phyloP scores from a whole-genome alignment of 2,113 vertebrate species.

The Ophiodon elongatus region DNA sequence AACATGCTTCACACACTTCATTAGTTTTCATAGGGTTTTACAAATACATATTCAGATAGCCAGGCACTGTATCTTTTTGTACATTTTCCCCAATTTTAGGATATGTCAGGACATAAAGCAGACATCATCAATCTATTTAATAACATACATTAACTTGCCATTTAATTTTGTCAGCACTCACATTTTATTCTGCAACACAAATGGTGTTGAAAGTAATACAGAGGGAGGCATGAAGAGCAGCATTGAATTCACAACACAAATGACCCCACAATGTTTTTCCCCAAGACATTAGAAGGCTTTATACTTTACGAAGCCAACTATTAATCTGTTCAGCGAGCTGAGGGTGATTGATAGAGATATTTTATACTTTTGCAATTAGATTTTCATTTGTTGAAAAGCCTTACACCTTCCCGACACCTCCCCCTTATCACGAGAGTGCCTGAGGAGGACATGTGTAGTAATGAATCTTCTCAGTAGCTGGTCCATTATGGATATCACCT shows the following conservation, averaged over 20 bases:
- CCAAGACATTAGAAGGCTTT: slow-evolving; percentile 69
- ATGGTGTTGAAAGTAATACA: slow-evolving; percentile 79
- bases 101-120: slow-evolving; percentile 92
- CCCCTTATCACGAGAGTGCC: slow-evolving; percentile 60
- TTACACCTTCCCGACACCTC: slow-evolving; percentile 60
- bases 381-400: slow-evolving; percentile 66
- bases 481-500: slow-evolving; percentile 75
- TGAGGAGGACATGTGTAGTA: slow-evolving; percentile 61
- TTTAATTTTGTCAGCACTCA: slow-evolving; percentile 93
- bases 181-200: slow-evolving; percentile 90
- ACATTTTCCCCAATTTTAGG: slow-evolving; percentile 80
- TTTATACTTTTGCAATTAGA: slow-evolving; percentile 69
- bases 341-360: slow-evolving; percentile 65
- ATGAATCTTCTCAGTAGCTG: slow-evolving; percentile 64
- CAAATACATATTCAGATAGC: slow-evolving; percentile 91
- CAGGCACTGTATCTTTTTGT: slow-evolving; percentile 94
- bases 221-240: slow-evolving; percentile 73
- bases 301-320: slow-evolving; percentile 55
- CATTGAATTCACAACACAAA: slow-evolving; percentile 83
- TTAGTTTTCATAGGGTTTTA: slow-evolving; percentile 85
- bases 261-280: slow-evolving; percentile 70
- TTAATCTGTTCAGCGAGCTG: slow-evolving; percentile 69
- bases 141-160: slow-evolving; percentile 95
- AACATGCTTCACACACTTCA: slow-evolving; percentile 97
- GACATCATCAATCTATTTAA: slow-evolving; percentile 92